Base-by-base conservation (phyloP, 2,113 vertebrate genomes). In the Pogona vitticeps region DNA sequence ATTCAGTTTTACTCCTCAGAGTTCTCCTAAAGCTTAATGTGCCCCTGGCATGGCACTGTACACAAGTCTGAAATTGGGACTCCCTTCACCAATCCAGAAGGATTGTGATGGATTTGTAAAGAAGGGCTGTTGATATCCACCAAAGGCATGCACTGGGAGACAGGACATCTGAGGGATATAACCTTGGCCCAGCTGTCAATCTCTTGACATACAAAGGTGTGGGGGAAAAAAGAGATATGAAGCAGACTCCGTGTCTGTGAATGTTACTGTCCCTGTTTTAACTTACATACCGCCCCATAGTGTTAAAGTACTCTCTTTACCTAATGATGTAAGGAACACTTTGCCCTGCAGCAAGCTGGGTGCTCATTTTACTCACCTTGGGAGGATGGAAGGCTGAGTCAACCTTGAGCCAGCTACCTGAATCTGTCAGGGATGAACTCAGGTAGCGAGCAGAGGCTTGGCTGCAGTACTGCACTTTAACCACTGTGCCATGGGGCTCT, bases 121-220 rank as follows among this genome's bases (percentile, higher is more conserved):
- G 3, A 23, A 89, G 94, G 91, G 91, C 94, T 91, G 94, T 95
- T 95, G 92, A 93, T 95, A 93, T 94, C 93, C 96, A 96, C 95
- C 90, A 93, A 89, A 84, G 75, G 17, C 15, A 36, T 86, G 94
- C 96, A 95, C 96, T 91, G 96, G 94, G 95, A 91, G 92, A 96
- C 95, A 88, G 92, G 90, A 88, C 86, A 65, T 63, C 93, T 91
- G 84, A 93, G 91, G 79, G 88, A 91, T 86, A 86, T 80, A 91
- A 92, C 89, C 89, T 93, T 95, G 87, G 80, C 91, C 89, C 94
- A 93, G 88, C 83, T 92, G 93, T 94, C 91, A 93, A 83, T 91
- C 82, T 86, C 91, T 36, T 93, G 92, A 90, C 94, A 94, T 52
- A 92, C 91, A 91, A 91, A 93, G 91, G 58, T 91, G 89, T 46